Evolutionary conservation across 2,797 vertebrate genomes (phyloP), one percentile per base, ranked within the genome.

Genomic region (Silurus lanzhouensis): DNA sequence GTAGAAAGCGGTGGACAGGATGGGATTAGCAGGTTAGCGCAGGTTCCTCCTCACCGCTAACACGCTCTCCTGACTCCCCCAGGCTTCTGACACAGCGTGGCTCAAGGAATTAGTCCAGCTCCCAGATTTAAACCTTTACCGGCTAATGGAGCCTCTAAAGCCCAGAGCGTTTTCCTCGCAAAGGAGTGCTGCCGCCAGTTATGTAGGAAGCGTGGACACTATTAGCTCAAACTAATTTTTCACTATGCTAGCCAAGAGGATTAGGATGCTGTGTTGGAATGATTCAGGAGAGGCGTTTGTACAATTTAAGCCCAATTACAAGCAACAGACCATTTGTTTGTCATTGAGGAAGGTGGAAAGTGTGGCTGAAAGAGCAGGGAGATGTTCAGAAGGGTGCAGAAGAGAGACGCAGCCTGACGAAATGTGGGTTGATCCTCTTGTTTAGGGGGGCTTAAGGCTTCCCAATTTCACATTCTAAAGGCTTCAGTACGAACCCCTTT

Each of bases 181-280:
- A 93, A 91, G 93, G 91, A 88, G 77, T 90, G 92, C 89, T 90
- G 91, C 91, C 52, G 67, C 38, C 19, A 1, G 27, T 38, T 70
- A 82, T 71, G 67, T 15, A 61, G 68, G 9, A 82, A 71, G 68
- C 67, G 94, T 93, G 91, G 91, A 92, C 94, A 94, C 94, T 95
- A 68, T 76, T 94, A 94, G 94, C 94, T 93, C 94, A 91, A 94
- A 93, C 94, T 95, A 91, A 95, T 95, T 95, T 95, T 93, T 95
- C 94, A 94, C 93, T 93, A 93, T 92, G 94, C 94, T 95, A 95
- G 93, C 92, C 88, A 90, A 86, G 79, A 86, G 94, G 94, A 94
- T 95, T 95, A 95, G 91, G 89, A 87, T 92, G 88, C 91, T 84
- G 92, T 87, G 89, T 88, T 86, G 89, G 89, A 87, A 88, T 92